These are phyloP conservation scores for Carcharodon carcharias DNA, from an alignment of 2,797 vertebrate species.

Conservation along the genomic window DNA sequence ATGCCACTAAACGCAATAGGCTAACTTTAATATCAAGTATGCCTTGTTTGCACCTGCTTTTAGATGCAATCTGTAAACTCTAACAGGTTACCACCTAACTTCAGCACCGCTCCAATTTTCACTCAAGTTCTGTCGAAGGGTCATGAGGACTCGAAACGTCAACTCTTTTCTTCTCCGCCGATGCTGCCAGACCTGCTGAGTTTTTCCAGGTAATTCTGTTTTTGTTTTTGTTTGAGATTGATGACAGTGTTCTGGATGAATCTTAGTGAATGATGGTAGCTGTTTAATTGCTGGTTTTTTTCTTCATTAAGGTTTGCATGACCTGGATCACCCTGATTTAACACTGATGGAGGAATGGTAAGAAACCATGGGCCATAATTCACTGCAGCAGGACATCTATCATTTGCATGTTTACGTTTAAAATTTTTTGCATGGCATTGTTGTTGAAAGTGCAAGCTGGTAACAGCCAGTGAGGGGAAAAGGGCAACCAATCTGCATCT, in stretches of 20 bases:
- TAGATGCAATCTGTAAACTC: background rate
- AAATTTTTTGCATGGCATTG: background rate
- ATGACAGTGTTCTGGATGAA: background rate
- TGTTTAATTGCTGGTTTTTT: conserved; percentile 38
- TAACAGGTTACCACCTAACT: background rate
- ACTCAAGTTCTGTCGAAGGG: no score
- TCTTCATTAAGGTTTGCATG: conserved; percentile 78
- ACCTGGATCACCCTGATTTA: conserved; percentile 95
- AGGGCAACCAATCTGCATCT: background rate
- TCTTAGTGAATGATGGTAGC: background rate
- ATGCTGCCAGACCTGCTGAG: no score
- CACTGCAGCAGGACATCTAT: background rate
- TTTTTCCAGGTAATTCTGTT: no score
- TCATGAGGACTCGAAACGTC: no score
- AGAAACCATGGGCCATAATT: conserved; percentile 45
- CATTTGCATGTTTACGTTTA: background rate
- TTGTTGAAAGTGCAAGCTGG: no score
- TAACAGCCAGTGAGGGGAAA: background rate
- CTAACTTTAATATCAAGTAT: background rate
- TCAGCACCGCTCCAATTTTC: background rate
- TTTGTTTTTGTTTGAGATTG: no score
- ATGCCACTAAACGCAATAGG: background rate
- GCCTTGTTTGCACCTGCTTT: background rate
- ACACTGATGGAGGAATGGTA: conserved; percentile 93
- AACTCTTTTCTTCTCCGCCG: no score